These are phyloP conservation scores for Sesamia nonagrioides DNA, from an alignment of 1,140 invertebrate genomes.

Conservation along the genomic window DNA sequence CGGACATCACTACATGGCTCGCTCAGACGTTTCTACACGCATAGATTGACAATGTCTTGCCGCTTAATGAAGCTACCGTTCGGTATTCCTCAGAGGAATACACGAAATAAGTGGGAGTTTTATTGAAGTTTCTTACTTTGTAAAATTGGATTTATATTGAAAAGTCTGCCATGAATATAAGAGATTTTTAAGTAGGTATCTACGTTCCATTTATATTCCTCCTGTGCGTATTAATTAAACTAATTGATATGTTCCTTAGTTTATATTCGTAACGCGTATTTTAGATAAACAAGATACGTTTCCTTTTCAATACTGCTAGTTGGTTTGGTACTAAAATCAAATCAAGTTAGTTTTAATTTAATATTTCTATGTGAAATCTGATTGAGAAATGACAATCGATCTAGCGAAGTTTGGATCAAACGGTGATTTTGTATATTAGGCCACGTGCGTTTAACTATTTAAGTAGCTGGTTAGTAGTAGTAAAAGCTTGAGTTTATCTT, in stretches of 20 bases:
- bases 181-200: neutral
- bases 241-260: constrained; percentile 23
- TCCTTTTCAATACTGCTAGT: constrained; percentile 7
- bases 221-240: constrained; percentile 31
- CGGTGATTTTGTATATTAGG: too few relatives aligned
- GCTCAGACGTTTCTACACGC: constrained; percentile 54
- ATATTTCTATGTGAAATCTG: neutral
- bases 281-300: constrained; percentile 32
- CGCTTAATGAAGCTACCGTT: constrained; percentile 62
- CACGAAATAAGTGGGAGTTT: constrained; percentile 38
- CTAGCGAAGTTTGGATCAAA: too few relatives aligned
- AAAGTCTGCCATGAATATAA: neutral
- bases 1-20: constrained; percentile 57
- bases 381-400: too few relatives aligned
- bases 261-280: constrained; percentile 31
- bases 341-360: neutral
- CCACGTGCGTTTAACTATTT: too few relatives aligned
- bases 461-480: too few relatives aligned
- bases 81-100: constrained; percentile 39
- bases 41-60: constrained; percentile 65
- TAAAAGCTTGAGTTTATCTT: too few relatives aligned
- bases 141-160: constrained; percentile 1
- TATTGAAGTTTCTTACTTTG: constrained; percentile 10
- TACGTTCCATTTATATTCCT: constrained; percentile 28
- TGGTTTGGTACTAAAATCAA: neutral